Percentiles rank a stretch among this genome's conserved stretches.
Evolutionary conservation across 2,797 vertebrate species (phyloP).

Genomic region (Rhinella marina): DNA sequence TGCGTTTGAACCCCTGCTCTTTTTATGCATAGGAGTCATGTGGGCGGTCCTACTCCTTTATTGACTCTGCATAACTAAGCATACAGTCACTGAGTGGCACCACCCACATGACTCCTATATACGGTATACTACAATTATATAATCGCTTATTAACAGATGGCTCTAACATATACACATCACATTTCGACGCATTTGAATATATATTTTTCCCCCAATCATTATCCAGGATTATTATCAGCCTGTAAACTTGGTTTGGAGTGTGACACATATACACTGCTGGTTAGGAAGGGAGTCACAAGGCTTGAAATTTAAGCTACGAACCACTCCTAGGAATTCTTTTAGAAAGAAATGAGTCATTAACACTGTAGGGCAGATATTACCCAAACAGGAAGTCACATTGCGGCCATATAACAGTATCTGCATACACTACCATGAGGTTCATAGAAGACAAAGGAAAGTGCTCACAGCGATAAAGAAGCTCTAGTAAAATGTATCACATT

Average conservation of each 20-base stretch:
- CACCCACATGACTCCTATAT: too few species aligned
- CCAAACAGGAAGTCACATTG: conserved; percentile 21
- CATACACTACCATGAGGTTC: conserved; percentile 19
- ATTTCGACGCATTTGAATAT: too few species aligned
- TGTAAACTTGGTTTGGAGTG: not conserved
- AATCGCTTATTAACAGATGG: not conserved
- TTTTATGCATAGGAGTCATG: too few species aligned
- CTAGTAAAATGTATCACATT: not conserved
- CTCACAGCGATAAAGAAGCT: not conserved
- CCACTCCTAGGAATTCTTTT: not conserved
- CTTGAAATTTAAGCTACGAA: not conserved
- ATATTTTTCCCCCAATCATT: not conserved
- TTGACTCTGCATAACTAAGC: too few species aligned
- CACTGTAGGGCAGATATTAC: not conserved
- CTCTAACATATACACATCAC: not conserved
- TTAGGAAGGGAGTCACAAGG: conserved; percentile 8
- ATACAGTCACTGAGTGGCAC: too few species aligned
- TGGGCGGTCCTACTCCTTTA: too few species aligned
- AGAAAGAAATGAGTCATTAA: conserved; percentile 31
- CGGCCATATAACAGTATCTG: not conserved
- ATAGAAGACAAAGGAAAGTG: conserved; percentile 5
- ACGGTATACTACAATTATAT: not conserved
- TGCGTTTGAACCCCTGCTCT: too few species aligned
- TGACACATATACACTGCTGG: not conserved
- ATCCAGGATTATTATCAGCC: not conserved